Evolutionary conservation across 2,113 vertebrate species (phyloP).

Genomic region (Neolamprologus longior): DNA sequence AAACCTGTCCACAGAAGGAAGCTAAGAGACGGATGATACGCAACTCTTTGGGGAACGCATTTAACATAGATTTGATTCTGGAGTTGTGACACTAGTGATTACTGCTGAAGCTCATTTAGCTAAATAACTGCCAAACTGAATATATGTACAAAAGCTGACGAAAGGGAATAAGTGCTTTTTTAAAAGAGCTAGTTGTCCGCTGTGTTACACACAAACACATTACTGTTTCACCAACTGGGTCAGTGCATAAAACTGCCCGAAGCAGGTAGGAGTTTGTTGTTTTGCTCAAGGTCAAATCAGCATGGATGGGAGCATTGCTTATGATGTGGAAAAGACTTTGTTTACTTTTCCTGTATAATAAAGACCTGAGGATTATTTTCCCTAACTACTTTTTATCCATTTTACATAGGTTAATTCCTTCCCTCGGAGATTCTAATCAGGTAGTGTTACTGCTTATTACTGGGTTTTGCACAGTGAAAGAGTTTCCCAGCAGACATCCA

Average conservation of each 20-base stretch:
- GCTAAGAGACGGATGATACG: conserved; percentile 35
- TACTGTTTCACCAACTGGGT: background rate
- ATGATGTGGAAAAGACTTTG: background rate
- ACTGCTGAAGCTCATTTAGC: conserved; percentile 34
- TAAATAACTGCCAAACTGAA: conserved; percentile 4
- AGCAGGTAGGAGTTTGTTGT: conserved; percentile 17
- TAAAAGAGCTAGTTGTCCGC: background rate
- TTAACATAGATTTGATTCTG: conserved; percentile 7
- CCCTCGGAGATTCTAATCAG: background rate
- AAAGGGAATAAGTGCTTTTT: background rate
- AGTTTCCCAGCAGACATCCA: background rate
- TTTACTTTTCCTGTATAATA: background rate
- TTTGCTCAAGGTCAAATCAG: conserved; percentile 23
- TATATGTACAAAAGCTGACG: background rate
- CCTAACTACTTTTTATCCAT: background rate
- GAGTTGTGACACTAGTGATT: conserved; percentile 22
- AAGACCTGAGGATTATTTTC: conserved; percentile 8
- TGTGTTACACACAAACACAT: background rate
- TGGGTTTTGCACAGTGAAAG: background rate
- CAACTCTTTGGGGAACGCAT: conserved; percentile 18
- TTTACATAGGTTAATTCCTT: background rate
- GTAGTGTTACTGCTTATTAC: conserved; percentile 15
- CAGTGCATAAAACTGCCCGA: background rate
- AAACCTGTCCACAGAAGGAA: background rate
- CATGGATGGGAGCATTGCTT: background rate